Evolutionary conservation across 2,888 invertebrate species (phyloP).

Genomic region (Polietes domitor): DNA sequence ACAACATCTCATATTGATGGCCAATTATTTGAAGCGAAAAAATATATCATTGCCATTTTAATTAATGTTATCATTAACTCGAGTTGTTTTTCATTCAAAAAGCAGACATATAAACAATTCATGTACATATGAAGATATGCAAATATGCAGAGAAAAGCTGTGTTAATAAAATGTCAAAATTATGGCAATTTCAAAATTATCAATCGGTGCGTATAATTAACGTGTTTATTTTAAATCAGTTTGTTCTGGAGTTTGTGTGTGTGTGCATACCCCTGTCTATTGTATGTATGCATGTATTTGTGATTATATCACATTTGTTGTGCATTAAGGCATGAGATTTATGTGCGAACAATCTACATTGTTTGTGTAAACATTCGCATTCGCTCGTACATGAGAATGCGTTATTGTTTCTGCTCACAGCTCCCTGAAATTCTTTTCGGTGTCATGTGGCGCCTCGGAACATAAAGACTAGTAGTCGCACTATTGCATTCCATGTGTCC

Average conservation of each 20-base stretch:
- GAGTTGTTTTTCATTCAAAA: too few relatives aligned
- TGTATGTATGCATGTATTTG: not conserved
- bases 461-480: too few relatives aligned
- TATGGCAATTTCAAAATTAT: not conserved
- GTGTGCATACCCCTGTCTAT: not conserved
- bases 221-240: not conserved
- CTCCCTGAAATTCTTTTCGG: not conserved
- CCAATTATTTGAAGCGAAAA: too few relatives aligned
- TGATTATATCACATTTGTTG: conserved; percentile 8
- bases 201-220: conserved; percentile 1
- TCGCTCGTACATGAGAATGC: not conserved
- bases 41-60: too few relatives aligned
- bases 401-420: not conserved
- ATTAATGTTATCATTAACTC: too few relatives aligned
- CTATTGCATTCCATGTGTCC: not conserved
- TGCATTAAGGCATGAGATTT: not conserved
- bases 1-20: too few relatives aligned
- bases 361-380: not conserved
- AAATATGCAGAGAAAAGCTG: too few relatives aligned
- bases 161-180: too few relatives aligned
- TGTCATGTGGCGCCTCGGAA: not conserved
- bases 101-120: too few relatives aligned
- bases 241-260: too few relatives aligned
- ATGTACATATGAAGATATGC: too few relatives aligned
- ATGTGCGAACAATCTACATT: not conserved